Evolutionary conservation across 2,888 invertebrate species (phyloP).

Genomic region (Oscheius sp.): DNA sequence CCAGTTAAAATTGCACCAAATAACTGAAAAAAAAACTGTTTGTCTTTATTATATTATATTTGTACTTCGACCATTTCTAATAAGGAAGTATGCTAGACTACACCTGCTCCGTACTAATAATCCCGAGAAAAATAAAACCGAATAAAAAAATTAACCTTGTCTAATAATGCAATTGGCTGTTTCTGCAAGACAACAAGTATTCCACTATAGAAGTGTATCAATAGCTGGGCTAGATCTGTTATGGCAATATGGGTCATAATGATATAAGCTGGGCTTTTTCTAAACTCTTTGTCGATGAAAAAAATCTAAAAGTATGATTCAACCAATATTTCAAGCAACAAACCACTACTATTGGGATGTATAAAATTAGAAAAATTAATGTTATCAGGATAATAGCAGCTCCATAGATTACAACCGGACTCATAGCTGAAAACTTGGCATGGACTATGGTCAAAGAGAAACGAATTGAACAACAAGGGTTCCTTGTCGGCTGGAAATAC

Average conservation of each 20-base stretch:
- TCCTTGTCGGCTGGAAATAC: too few relatives aligned
- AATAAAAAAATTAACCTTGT: neutral
- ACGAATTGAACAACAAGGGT: too few relatives aligned
- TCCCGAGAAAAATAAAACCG: too few relatives aligned
- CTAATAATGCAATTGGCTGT: neutral
- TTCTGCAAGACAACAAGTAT: conserved; percentile 16
- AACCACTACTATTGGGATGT: conserved; percentile 9
- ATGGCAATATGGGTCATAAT: conserved; percentile 31
- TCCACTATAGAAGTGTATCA: conserved; percentile 19
- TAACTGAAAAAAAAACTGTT: conserved; percentile 9
- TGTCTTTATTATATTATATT: neutral
- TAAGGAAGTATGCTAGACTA: neutral
- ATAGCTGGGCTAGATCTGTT: conserved; percentile 18
- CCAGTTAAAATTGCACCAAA: conserved; percentile 22
- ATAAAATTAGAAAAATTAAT: neutral
- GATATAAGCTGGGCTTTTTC: conserved; percentile 16
- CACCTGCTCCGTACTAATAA: too few relatives aligned
- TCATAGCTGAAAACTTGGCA: too few relatives aligned
- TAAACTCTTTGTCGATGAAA: conserved; percentile 16
- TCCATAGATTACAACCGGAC: neutral
- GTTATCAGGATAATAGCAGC: neutral
- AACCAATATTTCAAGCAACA: neutral
- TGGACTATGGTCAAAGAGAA: too few relatives aligned
- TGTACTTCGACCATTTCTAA: neutral
- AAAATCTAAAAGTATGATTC: conserved; percentile 19